Conservation (phyloP, 2,113 vertebrate genomes). For the Erythrolamprus reginae region DNA sequence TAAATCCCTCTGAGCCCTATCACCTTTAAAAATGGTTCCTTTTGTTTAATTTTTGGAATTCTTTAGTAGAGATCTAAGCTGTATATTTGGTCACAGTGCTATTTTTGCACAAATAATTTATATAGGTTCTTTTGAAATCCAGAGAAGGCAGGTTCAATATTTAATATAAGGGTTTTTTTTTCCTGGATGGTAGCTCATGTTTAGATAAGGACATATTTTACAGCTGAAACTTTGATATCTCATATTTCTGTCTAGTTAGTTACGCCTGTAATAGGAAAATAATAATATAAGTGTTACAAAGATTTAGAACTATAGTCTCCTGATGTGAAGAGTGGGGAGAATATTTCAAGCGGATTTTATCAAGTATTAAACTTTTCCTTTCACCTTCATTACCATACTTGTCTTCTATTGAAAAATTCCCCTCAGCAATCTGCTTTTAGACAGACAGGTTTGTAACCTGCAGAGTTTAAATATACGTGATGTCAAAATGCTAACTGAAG, state of each 20-base stretch:
- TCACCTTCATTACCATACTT: not conserved
- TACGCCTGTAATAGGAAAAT: conserved; percentile 25
- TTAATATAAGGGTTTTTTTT: conserved; percentile 36
- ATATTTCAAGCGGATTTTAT: not conserved
- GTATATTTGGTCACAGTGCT: conserved; percentile 76
- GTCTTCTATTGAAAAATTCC: not conserved
- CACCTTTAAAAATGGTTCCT: conserved; percentile 84
- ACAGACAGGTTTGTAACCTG: not conserved
- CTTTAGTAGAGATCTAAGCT: conserved; percentile 79
- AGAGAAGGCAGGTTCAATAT: conserved; percentile 47
- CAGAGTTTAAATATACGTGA: conserved; percentile 2
- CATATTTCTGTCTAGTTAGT: conserved; percentile 18
- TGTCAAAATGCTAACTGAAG: conserved; percentile 25
- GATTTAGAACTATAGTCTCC: conserved; percentile 19
- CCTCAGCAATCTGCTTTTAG: conserved; percentile 2
- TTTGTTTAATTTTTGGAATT: conserved; percentile 88
- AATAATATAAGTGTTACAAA: conserved; percentile 30
- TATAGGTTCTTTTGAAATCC: conserved; percentile 61
- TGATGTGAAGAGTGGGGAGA: not conserved
- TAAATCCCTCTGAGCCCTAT: conserved; percentile 96
- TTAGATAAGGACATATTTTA: conserved; percentile 35
- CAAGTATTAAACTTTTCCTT: not conserved
- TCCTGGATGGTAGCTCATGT: conserved; percentile 23
- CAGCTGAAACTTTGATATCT: conserved; percentile 27
- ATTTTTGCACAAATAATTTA: conserved; percentile 82